Evolutionary conservation across 2,113 vertebrate species (phyloP).

Genomic region (Romanogobio albipinnatus): DNA sequence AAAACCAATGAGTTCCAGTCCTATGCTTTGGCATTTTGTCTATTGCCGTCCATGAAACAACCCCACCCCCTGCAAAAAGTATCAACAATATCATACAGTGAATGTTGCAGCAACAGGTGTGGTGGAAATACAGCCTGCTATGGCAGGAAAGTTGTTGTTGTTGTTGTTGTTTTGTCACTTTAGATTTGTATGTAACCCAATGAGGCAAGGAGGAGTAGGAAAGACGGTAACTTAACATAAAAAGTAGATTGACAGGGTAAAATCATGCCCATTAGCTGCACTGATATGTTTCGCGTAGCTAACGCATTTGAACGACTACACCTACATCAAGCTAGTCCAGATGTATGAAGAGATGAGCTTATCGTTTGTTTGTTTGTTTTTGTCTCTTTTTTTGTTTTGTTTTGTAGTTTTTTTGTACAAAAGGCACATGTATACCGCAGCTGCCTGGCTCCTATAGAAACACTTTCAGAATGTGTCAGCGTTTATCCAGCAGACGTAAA

Average conservation of each 20-base stretch:
- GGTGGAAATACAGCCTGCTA: constrained; percentile 30
- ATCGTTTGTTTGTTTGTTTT: constrained; percentile 51
- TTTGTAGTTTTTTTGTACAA: constrained; percentile 57
- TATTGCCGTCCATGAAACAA: constrained; percentile 48
- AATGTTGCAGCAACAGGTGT: constrained; percentile 42
- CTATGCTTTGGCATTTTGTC: constrained; percentile 64
- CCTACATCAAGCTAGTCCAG: constrained; percentile 56
- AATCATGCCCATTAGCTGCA: constrained; percentile 68
- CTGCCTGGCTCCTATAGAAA: constrained; percentile 66
- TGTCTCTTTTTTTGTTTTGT: not conserved
- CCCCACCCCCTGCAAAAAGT: constrained; percentile 25
- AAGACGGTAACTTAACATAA: constrained; percentile 51
- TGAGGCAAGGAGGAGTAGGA: constrained; percentile 9
- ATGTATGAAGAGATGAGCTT: constrained; percentile 67
- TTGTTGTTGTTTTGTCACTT: constrained; percentile 38
- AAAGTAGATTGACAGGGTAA: constrained; percentile 50
- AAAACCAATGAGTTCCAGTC: constrained; percentile 60
- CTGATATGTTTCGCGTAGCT: constrained; percentile 63
- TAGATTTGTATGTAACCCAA: constrained; percentile 38
- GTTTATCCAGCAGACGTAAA: constrained; percentile 61
- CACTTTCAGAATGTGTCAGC: constrained; percentile 60
- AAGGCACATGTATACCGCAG: constrained; percentile 73
- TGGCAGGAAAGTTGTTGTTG: constrained; percentile 23
- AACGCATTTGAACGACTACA: constrained; percentile 65
- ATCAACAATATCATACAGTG: constrained; percentile 41